Evolutionary conservation across 2,797 vertebrate genomes (phyloP).

Genomic region (Phalanger gymnotis): DNA sequence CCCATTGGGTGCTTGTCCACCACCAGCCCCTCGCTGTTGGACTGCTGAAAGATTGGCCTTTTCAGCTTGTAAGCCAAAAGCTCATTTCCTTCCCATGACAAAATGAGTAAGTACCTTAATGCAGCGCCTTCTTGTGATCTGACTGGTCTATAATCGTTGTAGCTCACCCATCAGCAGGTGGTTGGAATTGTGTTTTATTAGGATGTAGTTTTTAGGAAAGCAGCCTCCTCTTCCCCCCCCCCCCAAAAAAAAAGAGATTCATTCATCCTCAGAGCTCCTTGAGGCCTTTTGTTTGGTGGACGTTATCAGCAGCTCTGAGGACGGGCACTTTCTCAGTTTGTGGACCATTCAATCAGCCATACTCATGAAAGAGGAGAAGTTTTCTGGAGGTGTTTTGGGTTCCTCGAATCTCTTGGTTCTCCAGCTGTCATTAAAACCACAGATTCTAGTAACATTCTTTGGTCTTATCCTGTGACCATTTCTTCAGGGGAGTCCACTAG

Average conservation of each 20-base stretch:
- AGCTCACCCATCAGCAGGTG: background rate
- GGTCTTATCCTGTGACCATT: fast-evolving
- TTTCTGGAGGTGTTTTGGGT: fast-evolving
- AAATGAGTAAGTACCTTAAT: background rate
- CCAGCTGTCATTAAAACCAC: fast-evolving
- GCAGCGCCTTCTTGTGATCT: background rate
- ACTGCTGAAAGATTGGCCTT: fast-evolving
- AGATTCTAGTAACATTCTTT: background rate
- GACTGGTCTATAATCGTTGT: background rate
- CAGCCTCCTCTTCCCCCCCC: background rate
- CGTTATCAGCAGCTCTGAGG: background rate
- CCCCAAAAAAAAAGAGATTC: background rate
- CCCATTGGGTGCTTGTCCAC: background rate
- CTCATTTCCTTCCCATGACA: background rate
- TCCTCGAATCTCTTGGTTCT: fast-evolving
- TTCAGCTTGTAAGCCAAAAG: background rate
- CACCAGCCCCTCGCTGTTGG: fast-evolving
- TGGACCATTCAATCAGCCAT: fast-evolving
- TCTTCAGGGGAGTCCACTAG: fast-evolving
- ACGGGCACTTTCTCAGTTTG: too few species aligned
- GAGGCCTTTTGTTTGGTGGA: background rate
- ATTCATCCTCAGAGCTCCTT: background rate
- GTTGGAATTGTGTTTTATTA: background rate
- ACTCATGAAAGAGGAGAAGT: background rate
- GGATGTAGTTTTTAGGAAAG: background rate